phyloP scores from a whole-genome alignment of 2,113 vertebrate genomes.

The Colistium nudipinnis region DNA sequence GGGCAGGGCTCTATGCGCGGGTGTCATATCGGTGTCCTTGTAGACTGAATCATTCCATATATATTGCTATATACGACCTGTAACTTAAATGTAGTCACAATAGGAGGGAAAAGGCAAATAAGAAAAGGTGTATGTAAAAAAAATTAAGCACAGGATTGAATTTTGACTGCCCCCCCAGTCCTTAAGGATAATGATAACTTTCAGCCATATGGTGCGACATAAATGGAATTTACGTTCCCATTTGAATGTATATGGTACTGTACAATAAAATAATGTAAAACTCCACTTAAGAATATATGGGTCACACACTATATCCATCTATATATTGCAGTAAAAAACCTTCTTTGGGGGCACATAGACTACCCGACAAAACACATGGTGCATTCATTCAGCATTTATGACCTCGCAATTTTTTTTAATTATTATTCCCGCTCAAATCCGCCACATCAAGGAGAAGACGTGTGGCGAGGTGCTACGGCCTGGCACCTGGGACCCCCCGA shows the following conservation, averaged over 20 bases:
- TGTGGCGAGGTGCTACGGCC: conserved; percentile 47
- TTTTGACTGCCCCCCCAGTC: background rate
- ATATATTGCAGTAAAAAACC: fast-evolving
- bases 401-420: conserved; percentile 53
- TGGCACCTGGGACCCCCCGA: conserved; percentile 60
- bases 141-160: background rate
- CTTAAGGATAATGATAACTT: no score
- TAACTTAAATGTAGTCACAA: background rate
- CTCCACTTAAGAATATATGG: background rate
- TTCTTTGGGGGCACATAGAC: conserved; percentile 17
- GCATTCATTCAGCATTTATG: conserved; percentile 65
- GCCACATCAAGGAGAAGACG: conserved; percentile 68
- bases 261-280: conserved; percentile 1
- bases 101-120: background rate
- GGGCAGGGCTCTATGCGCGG: background rate
- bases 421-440: conserved; percentile 51
- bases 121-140: background rate
- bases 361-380: conserved; percentile 61
- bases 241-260: background rate
- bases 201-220: background rate
- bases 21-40: background rate
- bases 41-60: background rate
- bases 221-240: background rate
- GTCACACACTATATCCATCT: background rate
- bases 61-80: background rate